Percentiles rank a stretch among this genome's conserved stretches.
Evolutionary conservation across 2,113 vertebrate genomes (phyloP).

Genomic region (Rhea pennata): DNA sequence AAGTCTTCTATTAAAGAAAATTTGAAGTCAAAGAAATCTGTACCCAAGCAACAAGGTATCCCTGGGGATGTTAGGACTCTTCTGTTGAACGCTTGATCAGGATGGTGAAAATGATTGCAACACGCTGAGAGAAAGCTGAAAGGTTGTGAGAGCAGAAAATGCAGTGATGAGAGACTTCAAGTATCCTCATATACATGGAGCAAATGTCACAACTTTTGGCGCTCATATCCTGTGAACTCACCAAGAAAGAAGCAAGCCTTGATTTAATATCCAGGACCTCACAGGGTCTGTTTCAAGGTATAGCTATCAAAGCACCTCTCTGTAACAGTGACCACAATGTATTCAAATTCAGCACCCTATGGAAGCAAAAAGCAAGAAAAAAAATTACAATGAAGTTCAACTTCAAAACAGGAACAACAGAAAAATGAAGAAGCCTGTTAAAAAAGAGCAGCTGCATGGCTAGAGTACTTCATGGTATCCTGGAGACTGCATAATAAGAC

Average conservation of each 20-base stretch:
- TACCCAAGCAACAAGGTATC: conserved; percentile 30
- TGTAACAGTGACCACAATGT: background rate
- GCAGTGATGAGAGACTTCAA: background rate
- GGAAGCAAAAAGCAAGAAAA: background rate
- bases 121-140: background rate
- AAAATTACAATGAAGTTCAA: background rate
- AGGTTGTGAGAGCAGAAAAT: background rate
- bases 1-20: conserved; percentile 29
- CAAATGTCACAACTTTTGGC: background rate
- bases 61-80: background rate
- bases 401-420: background rate
- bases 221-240: background rate
- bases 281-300: background rate
- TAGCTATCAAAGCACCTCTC: background rate
- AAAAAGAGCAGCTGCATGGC: background rate
- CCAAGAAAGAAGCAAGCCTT: background rate
- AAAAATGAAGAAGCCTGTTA: background rate
- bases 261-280: background rate
- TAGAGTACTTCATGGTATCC: background rate
- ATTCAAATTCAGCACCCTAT: background rate
- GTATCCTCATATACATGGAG: fast-evolving
- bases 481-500: background rate
- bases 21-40: conserved; percentile 35
- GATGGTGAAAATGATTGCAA: conserved; percentile 24
- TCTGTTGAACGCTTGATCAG: conserved; percentile 47